phyloP scores from a whole-genome alignment of 2,113 vertebrate genomes.

The Sigmodon hispidus region DNA sequence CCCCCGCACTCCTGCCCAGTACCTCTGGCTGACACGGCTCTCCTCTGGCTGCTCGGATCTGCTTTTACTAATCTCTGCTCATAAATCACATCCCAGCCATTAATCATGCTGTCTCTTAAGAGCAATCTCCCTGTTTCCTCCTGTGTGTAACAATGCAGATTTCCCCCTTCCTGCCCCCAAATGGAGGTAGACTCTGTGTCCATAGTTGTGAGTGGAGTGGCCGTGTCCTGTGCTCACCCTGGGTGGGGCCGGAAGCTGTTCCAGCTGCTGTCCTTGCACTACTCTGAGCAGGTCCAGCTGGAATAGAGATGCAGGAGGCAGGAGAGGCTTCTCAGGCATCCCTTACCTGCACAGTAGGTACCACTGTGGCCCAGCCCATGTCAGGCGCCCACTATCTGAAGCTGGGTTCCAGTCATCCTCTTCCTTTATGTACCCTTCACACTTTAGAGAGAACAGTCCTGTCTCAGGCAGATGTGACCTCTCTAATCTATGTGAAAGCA shows the following conservation, averaged over 20 bases:
- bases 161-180: neutral
- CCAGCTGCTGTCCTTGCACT: too few relatives aligned
- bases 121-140: neutral
- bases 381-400: too few relatives aligned
- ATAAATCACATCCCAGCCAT: neutral
- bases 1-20: accelerated
- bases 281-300: too few relatives aligned
- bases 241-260: neutral
- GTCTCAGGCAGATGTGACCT: neutral
- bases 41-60: neutral
- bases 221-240: neutral
- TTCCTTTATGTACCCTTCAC: neutral
- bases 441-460: neutral
- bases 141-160: neutral
- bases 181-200: neutral
- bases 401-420: neutral
- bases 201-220: accelerated
- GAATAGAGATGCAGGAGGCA: accelerated
- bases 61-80: neutral
- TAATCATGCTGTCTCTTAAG: neutral
- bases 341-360: neutral
- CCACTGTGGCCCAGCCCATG: neutral
- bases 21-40: too few relatives aligned
- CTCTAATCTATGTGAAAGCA: neutral
- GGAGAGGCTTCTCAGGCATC: too few relatives aligned